Evolutionary conservation across 1,140 invertebrate genomes (phyloP).

Genomic region (Heliothis subflexa): DNA sequence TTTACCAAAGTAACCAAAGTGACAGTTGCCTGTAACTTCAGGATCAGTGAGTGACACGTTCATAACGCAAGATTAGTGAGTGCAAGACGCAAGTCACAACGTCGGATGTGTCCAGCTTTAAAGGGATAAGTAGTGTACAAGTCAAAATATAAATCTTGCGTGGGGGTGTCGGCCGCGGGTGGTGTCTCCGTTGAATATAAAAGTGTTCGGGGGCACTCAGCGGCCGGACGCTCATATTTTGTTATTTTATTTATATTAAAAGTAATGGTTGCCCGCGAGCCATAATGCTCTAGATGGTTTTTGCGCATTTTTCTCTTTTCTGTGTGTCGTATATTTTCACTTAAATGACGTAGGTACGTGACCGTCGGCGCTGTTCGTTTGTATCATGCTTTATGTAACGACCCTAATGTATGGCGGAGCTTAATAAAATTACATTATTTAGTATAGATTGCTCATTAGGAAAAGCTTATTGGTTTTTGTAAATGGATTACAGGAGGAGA

Average conservation of each 20-base stretch:
- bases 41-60: neutral
- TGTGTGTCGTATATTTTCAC: constrained; percentile 83
- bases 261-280: constrained; percentile 81
- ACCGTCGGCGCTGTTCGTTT: constrained; percentile 70
- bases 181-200: constrained; percentile 74
- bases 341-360: constrained; percentile 81
- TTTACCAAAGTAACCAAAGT: neutral
- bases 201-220: constrained; percentile 82
- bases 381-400: constrained; percentile 55
- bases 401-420: constrained; percentile 34
- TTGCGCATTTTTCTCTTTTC: constrained; percentile 81
- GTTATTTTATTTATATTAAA: constrained; percentile 87
- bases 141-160: constrained; percentile 60
- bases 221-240: constrained; percentile 86
- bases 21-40: neutral
- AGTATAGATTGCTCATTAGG: constrained; percentile 31
- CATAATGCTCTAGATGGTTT: constrained; percentile 82
- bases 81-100: constrained; percentile 4
- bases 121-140: constrained; percentile 43
- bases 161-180: constrained; percentile 42
- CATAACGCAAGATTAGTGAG: neutral
- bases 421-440: constrained; percentile 31
- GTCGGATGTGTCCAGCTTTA: constrained; percentile 36
- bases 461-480: constrained; percentile 4
- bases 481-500: constrained; percentile 14